A percentile compares a stretch with the other conserved stretches of the same genome.
These are phyloP conservation scores for Hypotaenidia philippensis DNA, from an alignment of 2,797 vertebrate genomes.

Conservation along the genomic window DNA sequence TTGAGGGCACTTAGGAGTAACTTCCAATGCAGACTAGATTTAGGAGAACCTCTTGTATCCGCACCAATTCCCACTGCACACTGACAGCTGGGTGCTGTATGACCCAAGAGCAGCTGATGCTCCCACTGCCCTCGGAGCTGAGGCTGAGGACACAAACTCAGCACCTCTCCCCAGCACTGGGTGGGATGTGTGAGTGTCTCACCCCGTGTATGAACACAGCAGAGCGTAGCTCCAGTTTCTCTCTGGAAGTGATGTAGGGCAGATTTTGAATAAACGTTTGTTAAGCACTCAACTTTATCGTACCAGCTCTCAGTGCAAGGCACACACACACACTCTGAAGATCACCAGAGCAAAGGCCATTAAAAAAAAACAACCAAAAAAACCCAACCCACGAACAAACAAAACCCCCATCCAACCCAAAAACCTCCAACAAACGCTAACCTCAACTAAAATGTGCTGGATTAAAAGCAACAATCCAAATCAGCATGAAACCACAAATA, in stretches of 20 bases:
- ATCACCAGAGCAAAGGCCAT: background rate
- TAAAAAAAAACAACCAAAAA: background rate
- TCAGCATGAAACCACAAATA: slow-evolving; percentile 67
- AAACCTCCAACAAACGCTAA: background rate
- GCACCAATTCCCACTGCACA: rapidly evolving
- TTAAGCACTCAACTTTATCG: background rate
- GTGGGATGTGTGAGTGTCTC: background rate
- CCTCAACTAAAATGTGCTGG: background rate
- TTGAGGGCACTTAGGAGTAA: rapidly evolving
- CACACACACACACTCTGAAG: background rate
- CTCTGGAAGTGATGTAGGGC: background rate
- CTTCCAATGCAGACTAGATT: rapidly evolving
- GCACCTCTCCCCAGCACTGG: background rate
- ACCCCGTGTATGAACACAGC: background rate
- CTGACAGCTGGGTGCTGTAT: rapidly evolving
- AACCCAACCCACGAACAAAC: background rate
- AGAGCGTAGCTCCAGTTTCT: background rate
- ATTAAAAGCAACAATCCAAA: slow-evolving; percentile 51
- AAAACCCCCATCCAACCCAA: background rate
- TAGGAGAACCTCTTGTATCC: background rate
- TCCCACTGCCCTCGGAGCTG: background rate
- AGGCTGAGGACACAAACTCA: background rate
- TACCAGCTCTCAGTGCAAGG: background rate
- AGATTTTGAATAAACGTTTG: background rate
- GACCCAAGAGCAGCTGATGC: background rate